phyloP scores from a whole-genome alignment of 2,888 invertebrate species.

The Oxyteleia sp. region DNA sequence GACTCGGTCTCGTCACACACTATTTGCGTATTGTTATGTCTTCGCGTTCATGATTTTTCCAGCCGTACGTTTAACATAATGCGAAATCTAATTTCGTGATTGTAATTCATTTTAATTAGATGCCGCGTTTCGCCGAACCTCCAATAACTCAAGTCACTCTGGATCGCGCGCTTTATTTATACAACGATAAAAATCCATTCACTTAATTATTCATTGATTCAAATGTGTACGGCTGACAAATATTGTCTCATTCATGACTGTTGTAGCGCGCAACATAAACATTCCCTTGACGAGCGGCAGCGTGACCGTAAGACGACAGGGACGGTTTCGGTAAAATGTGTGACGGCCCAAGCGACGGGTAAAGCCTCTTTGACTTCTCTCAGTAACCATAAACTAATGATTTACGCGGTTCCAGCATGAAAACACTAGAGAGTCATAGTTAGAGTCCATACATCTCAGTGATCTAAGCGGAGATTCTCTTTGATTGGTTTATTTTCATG shows the following conservation, averaged over 20 bases:
- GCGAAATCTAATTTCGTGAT: background rate
- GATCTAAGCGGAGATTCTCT: conserved; percentile 81
- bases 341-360: conserved; percentile 82
- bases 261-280: no score
- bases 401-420: conserved; percentile 80
- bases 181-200: no score
- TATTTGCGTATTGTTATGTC: conserved; percentile 55
- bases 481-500: conserved; percentile 74
- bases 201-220: no score
- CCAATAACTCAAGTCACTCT: no score
- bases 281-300: no score
- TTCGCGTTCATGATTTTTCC: conserved; percentile 25
- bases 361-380: conserved; percentile 84
- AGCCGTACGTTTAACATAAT: conserved; percentile 7
- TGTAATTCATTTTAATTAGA: no score
- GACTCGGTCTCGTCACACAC: conserved; percentile 17
- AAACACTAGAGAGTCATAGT: conserved; percentile 69
- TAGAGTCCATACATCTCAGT: conserved; percentile 76
- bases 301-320: conserved; percentile 73
- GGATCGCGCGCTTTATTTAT: no score
- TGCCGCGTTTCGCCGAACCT: no score
- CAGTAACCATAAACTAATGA: conserved; percentile 84
- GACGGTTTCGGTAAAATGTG: conserved; percentile 85
- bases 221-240: no score
- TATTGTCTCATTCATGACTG: no score